A percentile compares a stretch with the other conserved stretches of the same genome.
Evolutionary conservation across 2,797 vertebrate genomes (phyloP).

Genomic region (Parotocinclus haroldoi): DNA sequence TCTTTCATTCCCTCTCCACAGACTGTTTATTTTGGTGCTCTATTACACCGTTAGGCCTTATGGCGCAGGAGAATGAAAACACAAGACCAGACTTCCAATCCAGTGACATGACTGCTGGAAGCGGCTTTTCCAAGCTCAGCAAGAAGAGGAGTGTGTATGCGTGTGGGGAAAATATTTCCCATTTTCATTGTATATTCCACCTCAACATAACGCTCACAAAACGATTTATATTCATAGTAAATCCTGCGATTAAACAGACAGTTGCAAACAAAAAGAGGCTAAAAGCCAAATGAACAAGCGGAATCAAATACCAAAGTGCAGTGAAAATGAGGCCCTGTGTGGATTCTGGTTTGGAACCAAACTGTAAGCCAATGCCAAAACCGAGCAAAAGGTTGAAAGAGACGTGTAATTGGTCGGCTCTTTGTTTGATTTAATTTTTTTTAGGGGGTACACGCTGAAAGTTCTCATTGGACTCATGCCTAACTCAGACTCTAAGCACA

Average conservation of each 20-base stretch:
- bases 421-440: conserved; percentile 46
- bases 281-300: conserved; percentile 22
- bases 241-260: conserved; percentile 24
- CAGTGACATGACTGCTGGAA: conserved; percentile 66
- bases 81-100: conserved; percentile 63
- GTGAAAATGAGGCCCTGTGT: conserved; percentile 37
- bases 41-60: conserved; percentile 69
- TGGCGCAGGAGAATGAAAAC: conserved; percentile 71
- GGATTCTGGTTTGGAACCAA: conserved; percentile 44
- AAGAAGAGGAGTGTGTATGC: conserved; percentile 49
- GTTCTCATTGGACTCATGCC: conserved; percentile 30
- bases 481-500: conserved; percentile 30
- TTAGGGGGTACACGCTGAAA: conserved; percentile 38
- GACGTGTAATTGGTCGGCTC: conserved; percentile 41
- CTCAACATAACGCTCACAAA: background rate
- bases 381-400: conserved; percentile 42
- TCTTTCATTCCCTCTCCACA: conserved; percentile 72
- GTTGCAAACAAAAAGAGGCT: conserved; percentile 21
- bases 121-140: conserved; percentile 61
- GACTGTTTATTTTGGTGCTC: conserved; percentile 79
- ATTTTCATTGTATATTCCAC: conserved; percentile 1
- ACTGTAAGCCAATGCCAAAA: conserved; percentile 28
- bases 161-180: conserved; percentile 37
- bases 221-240: conserved; percentile 15
- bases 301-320: conserved; percentile 27